phyloP scores from a whole-genome alignment of 2,113 vertebrate species.

The Tupaia tana region DNA sequence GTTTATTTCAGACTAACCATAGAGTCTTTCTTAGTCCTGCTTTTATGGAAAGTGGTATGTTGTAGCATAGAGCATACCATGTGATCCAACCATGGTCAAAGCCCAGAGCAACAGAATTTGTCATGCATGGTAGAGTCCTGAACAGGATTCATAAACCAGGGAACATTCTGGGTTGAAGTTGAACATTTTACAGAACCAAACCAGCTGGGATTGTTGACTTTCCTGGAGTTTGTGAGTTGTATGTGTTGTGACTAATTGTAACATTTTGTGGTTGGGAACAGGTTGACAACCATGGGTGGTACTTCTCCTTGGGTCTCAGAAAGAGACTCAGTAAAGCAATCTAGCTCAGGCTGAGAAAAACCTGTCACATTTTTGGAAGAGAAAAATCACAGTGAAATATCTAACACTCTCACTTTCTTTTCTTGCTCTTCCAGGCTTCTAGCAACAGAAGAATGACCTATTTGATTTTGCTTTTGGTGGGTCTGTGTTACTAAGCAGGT shows the following conservation, averaged over 20 bases:
- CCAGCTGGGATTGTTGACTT: not conserved
- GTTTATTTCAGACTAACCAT: not conserved
- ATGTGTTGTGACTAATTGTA: not conserved
- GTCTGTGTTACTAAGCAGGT: not conserved
- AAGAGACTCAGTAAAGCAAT: not conserved
- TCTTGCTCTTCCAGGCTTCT: not conserved
- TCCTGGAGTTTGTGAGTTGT: too few relatives aligned
- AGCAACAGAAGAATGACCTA: not conserved
- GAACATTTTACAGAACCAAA: not conserved
- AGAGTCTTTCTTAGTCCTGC: not conserved
- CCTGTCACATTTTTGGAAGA: not conserved
- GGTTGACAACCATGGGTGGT: not conserved
- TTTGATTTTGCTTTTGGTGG: not conserved
- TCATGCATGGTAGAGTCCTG: rapidly evolving
- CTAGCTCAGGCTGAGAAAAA: not conserved
- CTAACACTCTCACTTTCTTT: not conserved
- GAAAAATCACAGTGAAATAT: not conserved
- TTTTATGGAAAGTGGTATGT: not conserved
- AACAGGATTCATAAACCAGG: not conserved
- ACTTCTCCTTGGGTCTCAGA: not conserved
- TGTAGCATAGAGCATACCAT: not conserved
- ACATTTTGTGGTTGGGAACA: rapidly evolving
- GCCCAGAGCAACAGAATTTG: not conserved
- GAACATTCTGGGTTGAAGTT: not conserved
- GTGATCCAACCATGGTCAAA: not conserved